These are phyloP conservation scores for Pseudochromis fuscus DNA, from an alignment of 2,797 vertebrate species.

Conservation along the genomic window DNA sequence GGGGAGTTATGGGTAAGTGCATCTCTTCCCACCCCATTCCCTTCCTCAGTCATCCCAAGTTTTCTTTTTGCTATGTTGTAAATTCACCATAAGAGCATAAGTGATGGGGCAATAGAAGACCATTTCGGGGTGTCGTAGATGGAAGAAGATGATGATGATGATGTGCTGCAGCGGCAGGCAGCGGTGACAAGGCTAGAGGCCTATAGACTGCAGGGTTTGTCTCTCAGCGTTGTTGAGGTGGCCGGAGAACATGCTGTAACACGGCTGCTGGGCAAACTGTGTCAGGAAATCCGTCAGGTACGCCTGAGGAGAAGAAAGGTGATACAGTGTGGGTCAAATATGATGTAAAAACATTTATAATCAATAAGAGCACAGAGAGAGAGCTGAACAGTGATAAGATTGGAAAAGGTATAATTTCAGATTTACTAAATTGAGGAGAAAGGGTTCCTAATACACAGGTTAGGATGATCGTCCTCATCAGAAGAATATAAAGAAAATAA, in stretches of 20 bases:
- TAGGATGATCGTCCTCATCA: too few relatives aligned
- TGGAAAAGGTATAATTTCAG: not conserved
- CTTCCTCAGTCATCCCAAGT: conserved; percentile 22
- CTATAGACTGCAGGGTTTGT: conserved; percentile 93
- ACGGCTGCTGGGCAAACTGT: conserved; percentile 98
- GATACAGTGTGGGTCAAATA: not conserved
- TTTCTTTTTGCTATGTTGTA: conserved; percentile 24
- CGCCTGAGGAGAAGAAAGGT: conserved; percentile 82
- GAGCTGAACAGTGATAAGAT: too few relatives aligned
- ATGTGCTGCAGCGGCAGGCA: conserved; percentile 25
- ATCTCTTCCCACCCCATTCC: conserved; percentile 32
- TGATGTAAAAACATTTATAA: too few relatives aligned
- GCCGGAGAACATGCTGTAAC: conserved; percentile 96
- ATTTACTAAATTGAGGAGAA: too few relatives aligned
- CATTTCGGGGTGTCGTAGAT: conserved; percentile 28
- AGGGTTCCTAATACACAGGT: too few relatives aligned
- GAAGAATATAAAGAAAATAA: too few relatives aligned
- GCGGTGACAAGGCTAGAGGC: conserved; percentile 89
- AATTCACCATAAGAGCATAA: conserved; percentile 49
- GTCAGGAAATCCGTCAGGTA: conserved; percentile 98
- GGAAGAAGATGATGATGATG: conserved; percentile 40
- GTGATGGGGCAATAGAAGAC: conserved; percentile 49
- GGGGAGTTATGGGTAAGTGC: conserved; percentile 55
- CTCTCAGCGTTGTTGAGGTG: conserved; percentile 95
- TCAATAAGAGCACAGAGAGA: too few relatives aligned